Conservation (phyloP, 2,113 vertebrate genomes). For the Grallaria varia region DNA sequence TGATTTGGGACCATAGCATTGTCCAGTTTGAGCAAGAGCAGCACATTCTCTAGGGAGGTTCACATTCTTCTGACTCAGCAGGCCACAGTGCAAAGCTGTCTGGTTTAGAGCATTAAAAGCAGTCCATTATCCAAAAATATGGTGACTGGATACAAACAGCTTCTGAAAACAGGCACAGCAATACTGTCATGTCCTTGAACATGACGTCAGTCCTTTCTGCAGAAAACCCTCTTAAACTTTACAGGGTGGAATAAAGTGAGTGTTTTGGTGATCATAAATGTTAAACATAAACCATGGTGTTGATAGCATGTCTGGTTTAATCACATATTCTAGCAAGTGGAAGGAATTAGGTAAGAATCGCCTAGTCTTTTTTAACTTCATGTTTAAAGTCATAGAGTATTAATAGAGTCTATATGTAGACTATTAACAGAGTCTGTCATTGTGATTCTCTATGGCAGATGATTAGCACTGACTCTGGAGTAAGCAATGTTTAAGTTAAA, state of each 20-base stretch:
- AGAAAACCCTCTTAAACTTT: background rate
- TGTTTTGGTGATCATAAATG: background rate
- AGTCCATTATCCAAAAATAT: background rate
- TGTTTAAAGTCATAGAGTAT: background rate
- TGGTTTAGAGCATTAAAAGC: background rate
- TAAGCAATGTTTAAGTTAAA: background rate
- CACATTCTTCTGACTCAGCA: background rate
- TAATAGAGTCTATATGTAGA: background rate
- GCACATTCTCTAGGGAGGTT: background rate
- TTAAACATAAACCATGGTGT: background rate
- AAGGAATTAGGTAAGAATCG: background rate
- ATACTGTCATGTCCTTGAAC: background rate
- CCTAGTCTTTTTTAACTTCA: background rate
- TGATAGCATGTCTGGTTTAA: background rate
- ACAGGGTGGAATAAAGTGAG: background rate
- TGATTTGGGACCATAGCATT: rapidly evolving
- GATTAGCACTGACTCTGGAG: background rate
- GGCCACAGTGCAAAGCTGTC: background rate
- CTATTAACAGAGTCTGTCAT: background rate
- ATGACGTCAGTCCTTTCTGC: background rate
- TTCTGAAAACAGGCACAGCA: background rate
- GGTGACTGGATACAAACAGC: background rate
- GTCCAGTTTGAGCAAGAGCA: background rate
- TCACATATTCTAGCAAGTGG: background rate
- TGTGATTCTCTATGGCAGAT: background rate